A percentile compares a stretch with the other conserved stretches of the same genome.
Conservation (phyloP, 2,113 vertebrate genomes). For the Lagopus muta region DNA sequence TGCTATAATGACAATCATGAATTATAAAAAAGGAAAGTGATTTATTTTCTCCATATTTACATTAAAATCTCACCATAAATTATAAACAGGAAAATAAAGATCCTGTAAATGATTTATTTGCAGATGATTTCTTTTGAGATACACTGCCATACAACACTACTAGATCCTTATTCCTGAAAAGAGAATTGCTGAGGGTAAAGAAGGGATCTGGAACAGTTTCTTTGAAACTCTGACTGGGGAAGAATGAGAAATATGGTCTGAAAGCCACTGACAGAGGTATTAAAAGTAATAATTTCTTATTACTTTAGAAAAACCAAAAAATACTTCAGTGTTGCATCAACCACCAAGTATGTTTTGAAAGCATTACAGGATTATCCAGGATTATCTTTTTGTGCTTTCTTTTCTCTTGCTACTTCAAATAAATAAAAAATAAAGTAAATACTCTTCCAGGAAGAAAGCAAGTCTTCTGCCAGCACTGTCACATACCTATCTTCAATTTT, state of each 20-base stretch:
- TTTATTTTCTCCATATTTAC: not conserved
- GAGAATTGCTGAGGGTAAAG: not conserved
- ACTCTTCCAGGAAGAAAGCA: constrained; percentile 30
- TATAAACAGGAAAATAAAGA: not conserved
- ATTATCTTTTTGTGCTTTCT: not conserved
- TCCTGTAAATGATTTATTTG: not conserved
- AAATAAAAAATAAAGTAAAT: not conserved
- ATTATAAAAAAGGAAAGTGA: not conserved
- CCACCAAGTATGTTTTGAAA: not conserved
- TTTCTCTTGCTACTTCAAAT: not conserved
- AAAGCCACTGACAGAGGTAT: not conserved
- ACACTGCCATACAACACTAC: not conserved
- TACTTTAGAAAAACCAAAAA: not conserved
- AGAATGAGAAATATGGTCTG: not conserved
- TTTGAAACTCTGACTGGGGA: not conserved
- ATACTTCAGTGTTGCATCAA: not conserved
- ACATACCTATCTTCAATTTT: constrained; percentile 44
- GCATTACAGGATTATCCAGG: not conserved
- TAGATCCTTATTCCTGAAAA: not conserved
- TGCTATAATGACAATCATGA: not conserved
- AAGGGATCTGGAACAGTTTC: not conserved
- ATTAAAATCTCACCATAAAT: not conserved
- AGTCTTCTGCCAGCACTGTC: not conserved
- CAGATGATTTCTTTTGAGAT: not conserved
- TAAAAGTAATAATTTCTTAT: not conserved